These are phyloP conservation scores for Bombylius major DNA, from an alignment of 2,888 invertebrate species.

Conservation along the genomic window DNA sequence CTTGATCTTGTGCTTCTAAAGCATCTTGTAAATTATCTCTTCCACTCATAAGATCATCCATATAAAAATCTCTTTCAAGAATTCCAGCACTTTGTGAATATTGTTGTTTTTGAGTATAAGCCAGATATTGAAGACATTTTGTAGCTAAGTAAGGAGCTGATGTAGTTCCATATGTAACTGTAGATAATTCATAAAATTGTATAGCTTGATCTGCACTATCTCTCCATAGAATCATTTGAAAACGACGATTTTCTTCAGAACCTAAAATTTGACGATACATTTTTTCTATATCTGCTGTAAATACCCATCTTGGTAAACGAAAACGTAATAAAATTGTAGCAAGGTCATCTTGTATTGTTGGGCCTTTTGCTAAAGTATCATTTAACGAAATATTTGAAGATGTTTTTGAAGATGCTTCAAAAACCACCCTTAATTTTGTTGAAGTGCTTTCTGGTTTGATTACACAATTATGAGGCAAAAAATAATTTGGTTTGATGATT, in stretches of 20 bases:
- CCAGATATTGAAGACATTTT: constrained; percentile 4
- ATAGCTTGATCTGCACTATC: neutral
- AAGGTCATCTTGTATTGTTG: constrained; percentile 10
- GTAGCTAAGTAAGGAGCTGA: no score
- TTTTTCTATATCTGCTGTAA: constrained; percentile 11
- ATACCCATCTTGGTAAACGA: constrained; percentile 1
- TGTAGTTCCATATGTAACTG: no score
- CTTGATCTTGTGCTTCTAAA: constrained; percentile 5
- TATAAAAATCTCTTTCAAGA: no score
- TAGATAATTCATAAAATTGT: no score
- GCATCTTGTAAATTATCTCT: neutral
- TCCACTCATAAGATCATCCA: no score
- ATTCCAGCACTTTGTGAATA: constrained; percentile 6
- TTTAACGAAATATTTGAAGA: constrained; percentile 12
- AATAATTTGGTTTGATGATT: neutral
- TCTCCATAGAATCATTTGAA: constrained; percentile 7
- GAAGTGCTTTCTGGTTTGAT: constrained; percentile 1
- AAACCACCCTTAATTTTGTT: constrained; percentile 4
- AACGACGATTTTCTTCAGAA: neutral
- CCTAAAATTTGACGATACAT: constrained; percentile 7
- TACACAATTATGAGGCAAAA: neutral
- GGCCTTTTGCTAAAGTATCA: constrained; percentile 6
- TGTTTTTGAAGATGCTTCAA: constrained; percentile 8
- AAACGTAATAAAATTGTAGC: constrained; percentile 9
- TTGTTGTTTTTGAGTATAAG: constrained; percentile 6